Evolutionary conservation across 2,113 vertebrate species (phyloP).

Genomic region (Pelvicachromis taeniatus): DNA sequence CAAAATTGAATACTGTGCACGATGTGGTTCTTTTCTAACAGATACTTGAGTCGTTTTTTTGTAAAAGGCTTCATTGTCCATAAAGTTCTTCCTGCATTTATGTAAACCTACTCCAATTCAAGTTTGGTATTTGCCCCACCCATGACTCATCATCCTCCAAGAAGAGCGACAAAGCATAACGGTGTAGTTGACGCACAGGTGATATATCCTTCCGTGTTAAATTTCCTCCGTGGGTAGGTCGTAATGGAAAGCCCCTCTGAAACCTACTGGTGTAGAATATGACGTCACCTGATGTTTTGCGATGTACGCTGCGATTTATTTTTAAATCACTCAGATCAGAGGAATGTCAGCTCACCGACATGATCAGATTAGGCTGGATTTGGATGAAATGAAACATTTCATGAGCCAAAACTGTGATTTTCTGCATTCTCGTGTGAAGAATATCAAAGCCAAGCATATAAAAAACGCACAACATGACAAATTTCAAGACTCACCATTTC

Average conservation of each 20-base stretch:
- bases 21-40: not conserved
- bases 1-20: not conserved
- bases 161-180: not conserved
- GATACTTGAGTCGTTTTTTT: not conserved
- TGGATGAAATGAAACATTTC: conserved; percentile 13
- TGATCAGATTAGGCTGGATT: conserved; percentile 43
- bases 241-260: not conserved
- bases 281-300: not conserved
- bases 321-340: not conserved
- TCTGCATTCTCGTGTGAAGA: not conserved
- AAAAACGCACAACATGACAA: not conserved
- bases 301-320: not conserved
- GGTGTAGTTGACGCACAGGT: not conserved
- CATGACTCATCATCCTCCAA: not conserved
- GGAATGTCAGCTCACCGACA: not conserved
- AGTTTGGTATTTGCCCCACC: not conserved
- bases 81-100: not conserved
- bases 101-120: not conserved
- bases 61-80: not conserved
- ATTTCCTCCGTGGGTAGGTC: not conserved
- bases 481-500: not conserved
- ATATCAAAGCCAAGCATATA: not conserved
- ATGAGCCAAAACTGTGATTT: conserved; percentile 19
- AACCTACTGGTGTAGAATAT: not conserved
- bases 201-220: fast-evolving